Evolutionary conservation across 2,888 invertebrate genomes (phyloP).

Genomic region (Empis livida): DNA sequence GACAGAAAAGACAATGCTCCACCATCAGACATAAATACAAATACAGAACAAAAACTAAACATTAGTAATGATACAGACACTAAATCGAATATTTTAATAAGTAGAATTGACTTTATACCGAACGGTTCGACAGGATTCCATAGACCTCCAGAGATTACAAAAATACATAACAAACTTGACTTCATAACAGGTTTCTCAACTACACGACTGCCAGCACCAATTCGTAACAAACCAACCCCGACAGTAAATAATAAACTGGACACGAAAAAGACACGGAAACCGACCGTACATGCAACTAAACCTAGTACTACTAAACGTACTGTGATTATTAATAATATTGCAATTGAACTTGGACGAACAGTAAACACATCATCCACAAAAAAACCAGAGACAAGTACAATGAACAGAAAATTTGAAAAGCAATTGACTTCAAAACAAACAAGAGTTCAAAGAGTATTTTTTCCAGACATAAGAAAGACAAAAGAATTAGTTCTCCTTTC

Average conservation of each 20-base stretch:
- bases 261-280: constrained; percentile 11
- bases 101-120: constrained; percentile 19
- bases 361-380: neutral
- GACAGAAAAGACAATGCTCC: constrained; percentile 5
- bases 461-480: neutral
- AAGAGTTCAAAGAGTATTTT: neutral
- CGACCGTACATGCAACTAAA: constrained; percentile 1
- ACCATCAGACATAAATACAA: constrained; percentile 1
- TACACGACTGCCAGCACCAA: constrained; percentile 32
- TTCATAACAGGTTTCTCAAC: constrained; percentile 33
- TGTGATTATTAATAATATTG: constrained; percentile 29
- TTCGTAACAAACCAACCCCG: constrained; percentile 18
- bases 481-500: neutral
- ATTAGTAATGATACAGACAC: constrained; percentile 21
- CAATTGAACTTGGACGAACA: constrained; percentile 26
- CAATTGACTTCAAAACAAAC: neutral
- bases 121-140: constrained; percentile 22
- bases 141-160: constrained; percentile 20
- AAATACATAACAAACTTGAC: constrained; percentile 48
- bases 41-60: constrained; percentile 18
- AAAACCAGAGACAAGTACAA: neutral
- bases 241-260: constrained; percentile 29
- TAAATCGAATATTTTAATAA: constrained; percentile 15
- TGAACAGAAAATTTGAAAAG: neutral
- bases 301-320: constrained; percentile 20